Percentiles rank a stretch among this genome's conserved stretches.
phyloP scores from a whole-genome alignment of 2,797 vertebrate species.

The Bryconaethiops microstoma region DNA sequence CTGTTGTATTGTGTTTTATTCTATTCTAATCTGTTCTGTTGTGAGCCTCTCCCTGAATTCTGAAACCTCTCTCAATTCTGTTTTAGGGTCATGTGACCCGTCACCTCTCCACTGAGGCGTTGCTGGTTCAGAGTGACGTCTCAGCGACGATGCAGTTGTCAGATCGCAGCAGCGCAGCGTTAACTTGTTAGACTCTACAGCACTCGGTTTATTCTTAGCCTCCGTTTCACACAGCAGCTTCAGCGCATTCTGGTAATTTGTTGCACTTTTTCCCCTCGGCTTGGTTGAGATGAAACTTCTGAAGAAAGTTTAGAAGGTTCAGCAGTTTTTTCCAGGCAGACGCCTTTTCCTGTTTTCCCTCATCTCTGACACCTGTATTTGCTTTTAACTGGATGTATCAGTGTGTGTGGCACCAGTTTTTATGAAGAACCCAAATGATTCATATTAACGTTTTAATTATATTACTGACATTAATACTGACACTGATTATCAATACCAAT shows the following conservation, averaged over 20 bases:
- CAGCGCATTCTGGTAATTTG: neutral
- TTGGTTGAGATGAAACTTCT: too few relatives aligned
- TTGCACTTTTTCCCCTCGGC: neutral
- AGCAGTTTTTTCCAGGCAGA: too few relatives aligned
- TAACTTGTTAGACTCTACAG: constrained; percentile 29
- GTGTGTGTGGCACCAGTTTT: too few relatives aligned
- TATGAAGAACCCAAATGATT: too few relatives aligned
- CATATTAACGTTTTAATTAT: too few relatives aligned
- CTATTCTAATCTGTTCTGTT: neutral
- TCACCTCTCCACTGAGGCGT: neutral
- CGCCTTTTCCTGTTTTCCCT: too few relatives aligned
- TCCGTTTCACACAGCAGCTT: constrained; percentile 10
- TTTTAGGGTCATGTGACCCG: neutral
- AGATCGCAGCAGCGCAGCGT: neutral
- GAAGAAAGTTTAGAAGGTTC: too few relatives aligned
- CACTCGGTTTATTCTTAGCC: constrained; percentile 28
- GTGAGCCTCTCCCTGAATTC: neutral
- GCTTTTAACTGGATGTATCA: too few relatives aligned
- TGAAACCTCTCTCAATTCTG: neutral
- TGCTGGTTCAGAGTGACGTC: neutral
- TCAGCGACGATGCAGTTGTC: constrained; percentile 21
- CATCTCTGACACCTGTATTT: too few relatives aligned
- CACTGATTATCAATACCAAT: too few relatives aligned
- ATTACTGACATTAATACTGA: too few relatives aligned
- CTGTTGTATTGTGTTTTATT: too few relatives aligned